Conservation (phyloP, 2,113 vertebrate species). For the Colistium nudipinnis region DNA sequence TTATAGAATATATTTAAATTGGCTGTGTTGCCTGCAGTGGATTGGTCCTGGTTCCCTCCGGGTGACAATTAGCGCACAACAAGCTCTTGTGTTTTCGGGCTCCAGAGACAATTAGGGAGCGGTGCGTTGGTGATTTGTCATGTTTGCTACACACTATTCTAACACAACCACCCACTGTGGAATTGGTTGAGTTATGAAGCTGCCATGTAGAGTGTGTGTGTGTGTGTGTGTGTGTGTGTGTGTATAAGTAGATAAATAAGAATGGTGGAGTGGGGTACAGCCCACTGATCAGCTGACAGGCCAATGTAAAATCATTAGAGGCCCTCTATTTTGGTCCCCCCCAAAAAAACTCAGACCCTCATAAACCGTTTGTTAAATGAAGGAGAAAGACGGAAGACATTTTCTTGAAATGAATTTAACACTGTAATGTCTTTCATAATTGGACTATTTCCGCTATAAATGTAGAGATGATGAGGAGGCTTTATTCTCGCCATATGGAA, state of each 20-base stretch:
- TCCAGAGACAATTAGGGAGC: slow-evolving; percentile 71
- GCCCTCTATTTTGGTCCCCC: neutral
- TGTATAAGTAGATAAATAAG: slow-evolving; percentile 43
- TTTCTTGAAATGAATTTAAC: neutral
- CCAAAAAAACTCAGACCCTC: neutral
- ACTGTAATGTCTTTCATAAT: slow-evolving; percentile 9
- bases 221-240: no score
- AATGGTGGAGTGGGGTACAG: slow-evolving; percentile 8
- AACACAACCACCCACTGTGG: slow-evolving; percentile 65
- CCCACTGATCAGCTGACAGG: slow-evolving; percentile 42
- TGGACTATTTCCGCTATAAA: neutral
- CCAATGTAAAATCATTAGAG: slow-evolving; percentile 45
- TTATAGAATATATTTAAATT: slow-evolving; percentile 45
- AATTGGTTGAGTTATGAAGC: slow-evolving; percentile 70
- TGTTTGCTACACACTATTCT: slow-evolving; percentile 67
- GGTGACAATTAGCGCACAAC: slow-evolving; percentile 75
- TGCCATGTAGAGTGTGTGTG: slow-evolving; percentile 54
- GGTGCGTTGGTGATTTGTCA: slow-evolving; percentile 69
- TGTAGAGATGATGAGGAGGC: slow-evolving; percentile 49
- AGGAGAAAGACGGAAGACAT: neutral
- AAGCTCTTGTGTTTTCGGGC: slow-evolving; percentile 48
- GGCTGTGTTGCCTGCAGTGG: slow-evolving; percentile 13
- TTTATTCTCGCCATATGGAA: slow-evolving; percentile 27
- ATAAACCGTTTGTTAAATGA: neutral
- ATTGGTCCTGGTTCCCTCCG: slow-evolving; percentile 51